These are phyloP conservation scores for Carduelis carduelis DNA, from an alignment of 2,797 vertebrate genomes.

Conservation along the genomic window DNA sequence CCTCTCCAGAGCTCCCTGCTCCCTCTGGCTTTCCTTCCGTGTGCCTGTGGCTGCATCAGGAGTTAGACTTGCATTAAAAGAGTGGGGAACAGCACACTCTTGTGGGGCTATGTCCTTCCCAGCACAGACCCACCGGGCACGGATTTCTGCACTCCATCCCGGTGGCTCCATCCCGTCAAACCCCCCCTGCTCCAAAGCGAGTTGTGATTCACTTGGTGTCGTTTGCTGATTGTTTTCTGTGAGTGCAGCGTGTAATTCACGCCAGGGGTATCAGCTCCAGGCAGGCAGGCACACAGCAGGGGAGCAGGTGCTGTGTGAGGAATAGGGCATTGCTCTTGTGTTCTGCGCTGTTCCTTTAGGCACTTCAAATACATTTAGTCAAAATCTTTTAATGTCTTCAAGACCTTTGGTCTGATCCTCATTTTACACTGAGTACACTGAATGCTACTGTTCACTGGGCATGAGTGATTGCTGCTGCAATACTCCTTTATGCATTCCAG, in stretches of 20 bases:
- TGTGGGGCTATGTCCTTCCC: conserved; percentile 2
- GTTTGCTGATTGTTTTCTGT: neutral
- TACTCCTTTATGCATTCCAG: neutral
- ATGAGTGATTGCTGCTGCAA: neutral
- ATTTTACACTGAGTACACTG: neutral
- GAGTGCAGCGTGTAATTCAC: neutral
- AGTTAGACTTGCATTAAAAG: neutral
- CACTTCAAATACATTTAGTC: neutral
- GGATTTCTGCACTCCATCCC: neutral
- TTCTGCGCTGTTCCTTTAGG: neutral
- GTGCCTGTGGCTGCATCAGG: neutral
- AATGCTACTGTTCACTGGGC: neutral
- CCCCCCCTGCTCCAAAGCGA: neutral
- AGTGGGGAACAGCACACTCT: neutral
- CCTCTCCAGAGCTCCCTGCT: neutral
- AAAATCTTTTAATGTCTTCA: neutral
- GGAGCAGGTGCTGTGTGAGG: neutral
- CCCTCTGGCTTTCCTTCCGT: neutral
- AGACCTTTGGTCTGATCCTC: neutral
- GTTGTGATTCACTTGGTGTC: neutral
- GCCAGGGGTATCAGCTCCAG: neutral
- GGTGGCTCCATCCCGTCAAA: neutral
- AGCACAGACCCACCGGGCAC: accelerated
- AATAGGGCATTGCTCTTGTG: accelerated
- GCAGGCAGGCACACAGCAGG: neutral